These are phyloP conservation scores for Myotis lucifugus DNA, from an alignment of 2,113 vertebrate genomes.

Conservation along the genomic window DNA sequence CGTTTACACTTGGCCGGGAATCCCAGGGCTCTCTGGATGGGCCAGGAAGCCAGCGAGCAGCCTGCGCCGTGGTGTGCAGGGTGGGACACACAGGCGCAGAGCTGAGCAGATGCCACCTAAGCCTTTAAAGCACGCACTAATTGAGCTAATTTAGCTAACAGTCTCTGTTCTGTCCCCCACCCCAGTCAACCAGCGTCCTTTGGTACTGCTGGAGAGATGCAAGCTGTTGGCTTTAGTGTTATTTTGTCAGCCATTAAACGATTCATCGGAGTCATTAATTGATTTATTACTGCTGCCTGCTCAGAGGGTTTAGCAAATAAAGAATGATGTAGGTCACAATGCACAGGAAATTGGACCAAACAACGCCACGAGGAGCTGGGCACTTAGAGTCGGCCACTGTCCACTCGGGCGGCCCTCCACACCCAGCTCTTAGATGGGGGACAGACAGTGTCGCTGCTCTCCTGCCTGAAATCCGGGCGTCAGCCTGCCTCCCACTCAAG, in stretches of 20 bases:
- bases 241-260: slow-evolving; percentile 90
- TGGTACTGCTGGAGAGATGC: slow-evolving; percentile 88
- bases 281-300: slow-evolving; percentile 90
- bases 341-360: slow-evolving; percentile 84
- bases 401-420: background rate
- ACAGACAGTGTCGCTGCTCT: background rate
- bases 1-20: background rate
- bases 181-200: slow-evolving; percentile 88
- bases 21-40: background rate
- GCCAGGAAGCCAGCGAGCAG: background rate
- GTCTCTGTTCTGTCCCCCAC: slow-evolving; percentile 87
- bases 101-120: slow-evolving; percentile 87
- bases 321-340: slow-evolving; percentile 88
- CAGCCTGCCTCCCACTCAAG: background rate
- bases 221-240: slow-evolving; percentile 90
- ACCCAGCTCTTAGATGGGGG: background rate
- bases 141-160: slow-evolving; percentile 89
- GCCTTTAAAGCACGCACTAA: slow-evolving; percentile 87
- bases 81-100: slow-evolving; percentile 75
- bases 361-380: slow-evolving; percentile 75
- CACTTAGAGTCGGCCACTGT: slow-evolving; percentile 68
- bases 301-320: slow-evolving; percentile 88
- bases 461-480: background rate
- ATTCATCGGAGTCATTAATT: slow-evolving; percentile 91
- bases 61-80: background rate